These are phyloP conservation scores for Cecidostiba fungosa DNA, from an alignment of 2,888 invertebrate genomes.

Conservation along the genomic window DNA sequence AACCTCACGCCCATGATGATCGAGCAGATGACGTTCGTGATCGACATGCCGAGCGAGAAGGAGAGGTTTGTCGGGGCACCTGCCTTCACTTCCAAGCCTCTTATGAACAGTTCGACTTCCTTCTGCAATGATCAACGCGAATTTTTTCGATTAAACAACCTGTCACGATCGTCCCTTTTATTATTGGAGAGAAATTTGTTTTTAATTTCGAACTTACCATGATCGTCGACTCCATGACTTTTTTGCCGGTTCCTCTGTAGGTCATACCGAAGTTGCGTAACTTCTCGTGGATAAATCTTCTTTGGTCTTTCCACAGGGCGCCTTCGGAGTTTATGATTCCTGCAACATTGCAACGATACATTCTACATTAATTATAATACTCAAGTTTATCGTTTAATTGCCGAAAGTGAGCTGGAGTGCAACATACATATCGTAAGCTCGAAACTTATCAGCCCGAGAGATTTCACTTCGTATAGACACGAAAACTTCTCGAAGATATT, in stretches of 20 bases:
- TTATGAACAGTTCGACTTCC: slow-evolving; percentile 89
- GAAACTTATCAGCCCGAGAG: neutral
- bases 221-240: slow-evolving; percentile 91
- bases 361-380: slow-evolving; percentile 5
- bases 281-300: slow-evolving; percentile 92
- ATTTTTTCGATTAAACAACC: neutral
- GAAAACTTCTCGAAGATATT: neutral
- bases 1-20: slow-evolving; percentile 95
- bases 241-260: slow-evolving; percentile 89
- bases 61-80: slow-evolving; percentile 89
- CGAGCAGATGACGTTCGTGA: slow-evolving; percentile 95
- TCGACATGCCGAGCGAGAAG: slow-evolving; percentile 88
- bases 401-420: no score
- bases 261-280: slow-evolving; percentile 94
- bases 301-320: slow-evolving; percentile 94
- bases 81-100: slow-evolving; percentile 84
- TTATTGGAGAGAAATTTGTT: no score
- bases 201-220: slow-evolving; percentile 88
- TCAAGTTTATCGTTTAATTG: no score
- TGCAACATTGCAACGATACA: slow-evolving; percentile 78
- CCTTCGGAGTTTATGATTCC: slow-evolving; percentile 95
- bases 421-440: neutral
- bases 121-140: slow-evolving; percentile 74
- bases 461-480: slow-evolving; percentile 25
- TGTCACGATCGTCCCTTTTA: no score